These are phyloP conservation scores for Hystrix cristata DNA, from an alignment of 2,113 vertebrate genomes.

Conservation along the genomic window DNA sequence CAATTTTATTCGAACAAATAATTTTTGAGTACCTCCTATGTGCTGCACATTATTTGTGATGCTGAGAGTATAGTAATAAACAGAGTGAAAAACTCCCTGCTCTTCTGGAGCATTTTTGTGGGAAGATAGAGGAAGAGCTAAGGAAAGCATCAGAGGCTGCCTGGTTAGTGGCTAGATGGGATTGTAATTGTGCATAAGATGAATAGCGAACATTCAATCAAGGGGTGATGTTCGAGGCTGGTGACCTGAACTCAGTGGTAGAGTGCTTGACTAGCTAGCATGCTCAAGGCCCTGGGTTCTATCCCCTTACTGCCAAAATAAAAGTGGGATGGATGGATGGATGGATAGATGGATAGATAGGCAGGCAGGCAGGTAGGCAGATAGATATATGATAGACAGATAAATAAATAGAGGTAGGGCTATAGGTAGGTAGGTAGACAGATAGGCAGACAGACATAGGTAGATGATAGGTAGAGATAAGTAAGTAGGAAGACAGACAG, in stretches of 20 bases:
- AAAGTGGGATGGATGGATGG: not conserved
- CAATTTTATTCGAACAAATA: not conserved
- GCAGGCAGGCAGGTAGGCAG: too few species aligned
- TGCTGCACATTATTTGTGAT: not conserved
- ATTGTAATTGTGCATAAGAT: not conserved
- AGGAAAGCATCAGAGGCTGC: not conserved
- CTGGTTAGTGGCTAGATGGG: not conserved
- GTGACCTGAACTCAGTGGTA: not conserved
- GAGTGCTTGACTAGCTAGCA: too few species aligned
- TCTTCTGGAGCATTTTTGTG: not conserved
- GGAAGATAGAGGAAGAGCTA: not conserved
- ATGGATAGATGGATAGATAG: too few species aligned
- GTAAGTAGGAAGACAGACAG: too few species aligned
- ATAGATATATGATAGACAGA: too few species aligned
- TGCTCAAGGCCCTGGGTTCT: not conserved
- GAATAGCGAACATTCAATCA: not conserved
- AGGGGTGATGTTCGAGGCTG: not conserved
- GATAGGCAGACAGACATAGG: not conserved
- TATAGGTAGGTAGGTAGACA: not conserved
- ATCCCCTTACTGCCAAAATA: not conserved
- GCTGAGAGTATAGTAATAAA: not conserved
- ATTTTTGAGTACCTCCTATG: not conserved
- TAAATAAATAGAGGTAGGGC: not conserved
- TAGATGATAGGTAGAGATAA: too few species aligned
- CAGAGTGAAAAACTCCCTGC: not conserved